These are phyloP conservation scores for Cartodere bifasciata DNA, from an alignment of 2,888 invertebrate genomes.

Conservation along the genomic window DNA sequence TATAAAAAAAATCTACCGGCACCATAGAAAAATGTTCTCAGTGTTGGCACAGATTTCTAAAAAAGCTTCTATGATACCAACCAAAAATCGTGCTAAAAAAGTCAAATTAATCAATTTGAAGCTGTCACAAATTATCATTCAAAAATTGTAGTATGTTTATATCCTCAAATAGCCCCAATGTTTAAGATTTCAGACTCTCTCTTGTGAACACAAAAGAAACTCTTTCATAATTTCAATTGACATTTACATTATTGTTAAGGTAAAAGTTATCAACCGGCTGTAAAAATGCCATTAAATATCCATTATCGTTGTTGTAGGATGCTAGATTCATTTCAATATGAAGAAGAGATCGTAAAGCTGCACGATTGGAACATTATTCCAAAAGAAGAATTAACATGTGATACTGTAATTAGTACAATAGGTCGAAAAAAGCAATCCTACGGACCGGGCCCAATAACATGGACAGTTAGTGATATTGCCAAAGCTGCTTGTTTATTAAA, in stretches of 20 bases:
- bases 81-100: too few relatives aligned
- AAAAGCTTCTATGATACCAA: too few relatives aligned
- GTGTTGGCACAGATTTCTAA: too few relatives aligned
- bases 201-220: too few relatives aligned
- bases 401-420: conserved; percentile 3
- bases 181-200: too few relatives aligned
- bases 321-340: conserved; percentile 16
- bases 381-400: conserved; percentile 13
- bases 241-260: background rate
- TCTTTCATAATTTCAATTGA: too few relatives aligned
- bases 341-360: conserved; percentile 23
- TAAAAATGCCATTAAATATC: conserved; percentile 2
- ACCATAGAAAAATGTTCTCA: too few relatives aligned
- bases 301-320: conserved; percentile 15
- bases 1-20: too few relatives aligned
- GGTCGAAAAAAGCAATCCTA: conserved; percentile 5
- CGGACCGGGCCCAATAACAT: conserved; percentile 19
- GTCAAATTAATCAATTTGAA: too few relatives aligned
- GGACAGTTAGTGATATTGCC: conserved; percentile 37
- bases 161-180: too few relatives aligned
- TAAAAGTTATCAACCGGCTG: background rate
- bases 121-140: too few relatives aligned
- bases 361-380: conserved; percentile 31
- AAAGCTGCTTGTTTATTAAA: conserved; percentile 44
- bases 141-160: too few relatives aligned